A percentile compares a stretch with the other conserved stretches of the same genome.
These are phyloP conservation scores for Thalassoma bifasciatum DNA, from an alignment of 2,113 vertebrate species.

Conservation along the genomic window DNA sequence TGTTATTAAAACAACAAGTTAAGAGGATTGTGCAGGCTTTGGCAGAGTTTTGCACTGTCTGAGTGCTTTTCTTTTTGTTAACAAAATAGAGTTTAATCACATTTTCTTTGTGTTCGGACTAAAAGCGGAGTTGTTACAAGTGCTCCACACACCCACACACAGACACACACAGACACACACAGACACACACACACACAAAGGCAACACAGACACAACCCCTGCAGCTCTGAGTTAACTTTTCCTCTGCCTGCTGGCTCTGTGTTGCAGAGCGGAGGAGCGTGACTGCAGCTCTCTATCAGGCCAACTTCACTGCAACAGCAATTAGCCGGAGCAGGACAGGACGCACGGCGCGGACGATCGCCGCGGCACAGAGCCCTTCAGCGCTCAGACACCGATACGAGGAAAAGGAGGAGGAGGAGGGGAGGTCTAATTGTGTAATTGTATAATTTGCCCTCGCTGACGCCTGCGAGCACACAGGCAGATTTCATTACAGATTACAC, in stretches of 20 bases:
- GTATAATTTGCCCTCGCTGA: constrained; percentile 74
- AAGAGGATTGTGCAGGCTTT: background rate
- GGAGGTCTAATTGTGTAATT: constrained; percentile 71
- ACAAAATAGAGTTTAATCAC: background rate
- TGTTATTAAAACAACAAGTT: constrained; percentile 13
- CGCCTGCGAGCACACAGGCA: constrained; percentile 70
- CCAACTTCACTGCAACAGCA: constrained; percentile 14
- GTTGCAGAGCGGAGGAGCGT: constrained; percentile 30
- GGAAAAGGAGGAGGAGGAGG: background rate
- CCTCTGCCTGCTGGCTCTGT: constrained; percentile 20
- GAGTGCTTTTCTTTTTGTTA: background rate
- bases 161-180: constrained; percentile 4
- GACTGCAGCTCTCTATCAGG: constrained; percentile 27
- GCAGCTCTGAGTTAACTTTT: background rate
- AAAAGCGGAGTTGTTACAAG: background rate
- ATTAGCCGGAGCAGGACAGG: constrained; percentile 47
- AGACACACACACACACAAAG: constrained; percentile 4
- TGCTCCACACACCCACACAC: constrained; percentile 15
- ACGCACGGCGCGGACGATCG: constrained; percentile 2
- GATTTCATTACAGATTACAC: constrained; percentile 72
- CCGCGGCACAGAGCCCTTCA: constrained; percentile 20
- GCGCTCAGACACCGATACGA: constrained; percentile 40
- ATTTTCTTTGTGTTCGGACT: constrained; percentile 20
- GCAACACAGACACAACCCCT: background rate
- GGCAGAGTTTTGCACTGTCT: background rate